Evolutionary conservation across 2,888 invertebrate genomes (phyloP).

Genomic region (Chrysopilus asiliformis): DNA sequence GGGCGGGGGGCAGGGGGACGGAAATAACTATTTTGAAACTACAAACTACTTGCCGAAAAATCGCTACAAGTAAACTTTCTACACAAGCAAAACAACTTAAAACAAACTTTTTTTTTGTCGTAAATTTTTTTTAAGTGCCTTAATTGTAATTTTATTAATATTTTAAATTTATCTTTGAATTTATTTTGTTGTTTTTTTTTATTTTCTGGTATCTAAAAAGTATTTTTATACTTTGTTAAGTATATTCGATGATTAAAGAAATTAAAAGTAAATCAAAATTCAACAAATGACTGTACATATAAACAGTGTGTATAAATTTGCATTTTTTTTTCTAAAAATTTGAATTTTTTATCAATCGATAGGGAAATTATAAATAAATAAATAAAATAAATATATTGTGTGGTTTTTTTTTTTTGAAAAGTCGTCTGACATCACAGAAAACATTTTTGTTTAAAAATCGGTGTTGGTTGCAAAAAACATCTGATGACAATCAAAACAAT

Average conservation of each 20-base stretch:
- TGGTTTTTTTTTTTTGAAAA: too few species aligned
- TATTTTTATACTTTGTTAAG: too few species aligned
- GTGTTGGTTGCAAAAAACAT: too few species aligned
- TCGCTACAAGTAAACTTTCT: conserved; percentile 25
- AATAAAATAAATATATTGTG: too few species aligned
- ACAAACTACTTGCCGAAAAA: conserved; percentile 22
- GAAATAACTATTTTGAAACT: conserved; percentile 5
- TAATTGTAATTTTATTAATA: conserved; percentile 7
- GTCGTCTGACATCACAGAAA: too few species aligned
- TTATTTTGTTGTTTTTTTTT: conserved; percentile 1
- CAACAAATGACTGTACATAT: too few species aligned
- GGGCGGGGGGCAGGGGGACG: conserved; percentile 8
- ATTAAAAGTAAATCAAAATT: too few species aligned
- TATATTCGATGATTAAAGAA: too few species aligned
- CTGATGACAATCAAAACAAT: too few species aligned
- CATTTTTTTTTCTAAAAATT: conserved; percentile 2
- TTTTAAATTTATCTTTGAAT: conserved; percentile 7
- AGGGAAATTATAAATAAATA: too few species aligned
- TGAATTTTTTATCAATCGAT: conserved; percentile 8
- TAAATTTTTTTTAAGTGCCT: conserved; percentile 8
- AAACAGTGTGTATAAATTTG: neutral
- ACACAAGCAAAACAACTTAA: conserved; percentile 31
- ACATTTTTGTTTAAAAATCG: too few species aligned
- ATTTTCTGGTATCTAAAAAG: too few species aligned
- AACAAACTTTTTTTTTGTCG: conserved; percentile 12